Percentiles rank a stretch among this genome's conserved stretches.
These are phyloP conservation scores for Erynnis tages DNA, from an alignment of 2,888 invertebrate species.

Conservation along the genomic window DNA sequence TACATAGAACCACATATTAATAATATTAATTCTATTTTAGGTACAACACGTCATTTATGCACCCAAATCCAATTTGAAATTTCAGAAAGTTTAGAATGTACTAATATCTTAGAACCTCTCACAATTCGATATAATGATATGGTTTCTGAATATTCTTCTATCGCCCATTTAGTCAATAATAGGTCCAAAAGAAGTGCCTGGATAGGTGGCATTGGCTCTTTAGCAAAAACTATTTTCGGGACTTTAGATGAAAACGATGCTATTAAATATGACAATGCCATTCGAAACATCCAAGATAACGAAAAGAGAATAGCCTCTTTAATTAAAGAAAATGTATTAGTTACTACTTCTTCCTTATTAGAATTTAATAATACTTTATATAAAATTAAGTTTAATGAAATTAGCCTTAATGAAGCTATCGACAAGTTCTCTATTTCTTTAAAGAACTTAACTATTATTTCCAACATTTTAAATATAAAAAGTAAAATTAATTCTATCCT, in stretches of 20 bases:
- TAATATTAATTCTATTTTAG: not conserved
- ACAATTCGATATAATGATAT: not conserved
- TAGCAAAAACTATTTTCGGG: constrained; percentile 33
- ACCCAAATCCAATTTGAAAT: not conserved
- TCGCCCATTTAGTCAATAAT: not conserved
- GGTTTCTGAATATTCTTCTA: not conserved
- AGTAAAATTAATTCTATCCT: not conserved
- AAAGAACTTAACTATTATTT: not conserved
- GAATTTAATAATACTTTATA: not conserved
- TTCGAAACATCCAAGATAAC: constrained; percentile 1
- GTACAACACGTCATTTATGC: not conserved
- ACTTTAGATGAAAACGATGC: constrained; percentile 35
- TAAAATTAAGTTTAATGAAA: not conserved
- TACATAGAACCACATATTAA: constrained; percentile 7
- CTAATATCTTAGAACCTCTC: constrained; percentile 1
- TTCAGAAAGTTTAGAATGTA: not conserved
- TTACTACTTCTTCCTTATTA: constrained; percentile 1
- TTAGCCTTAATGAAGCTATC: not conserved
- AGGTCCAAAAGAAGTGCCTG: constrained; percentile 30
- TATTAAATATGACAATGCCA: constrained; percentile 30
- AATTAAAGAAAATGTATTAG: not conserved
- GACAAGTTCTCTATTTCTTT: not conserved
- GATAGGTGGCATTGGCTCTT: constrained; percentile 31
- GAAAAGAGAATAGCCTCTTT: not conserved
- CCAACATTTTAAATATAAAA: not conserved